Conservation (phyloP, 30 jellyfish, hydroid and myxozoan genomes). For the Nemopilema nomurai region DNA sequence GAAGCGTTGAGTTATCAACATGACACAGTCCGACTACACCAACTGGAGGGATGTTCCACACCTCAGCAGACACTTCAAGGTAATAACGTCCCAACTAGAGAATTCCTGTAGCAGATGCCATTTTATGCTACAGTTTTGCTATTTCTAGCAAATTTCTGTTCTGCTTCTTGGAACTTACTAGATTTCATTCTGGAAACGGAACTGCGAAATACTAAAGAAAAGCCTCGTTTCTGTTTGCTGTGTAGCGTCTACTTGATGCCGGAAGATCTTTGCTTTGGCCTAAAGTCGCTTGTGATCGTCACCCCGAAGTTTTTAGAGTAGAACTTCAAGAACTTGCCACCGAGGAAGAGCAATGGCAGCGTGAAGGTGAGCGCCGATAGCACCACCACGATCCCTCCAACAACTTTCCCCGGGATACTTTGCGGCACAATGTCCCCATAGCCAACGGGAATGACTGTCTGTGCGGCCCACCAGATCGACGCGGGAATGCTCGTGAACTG, state of each 20-base stretch:
- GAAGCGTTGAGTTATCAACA: too few relatives aligned
- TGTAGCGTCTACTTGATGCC: too few relatives aligned
- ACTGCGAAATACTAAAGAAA: too few relatives aligned
- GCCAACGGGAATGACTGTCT: conserved; percentile 78
- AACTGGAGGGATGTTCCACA: too few relatives aligned
- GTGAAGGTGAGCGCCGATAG: conserved; percentile 77
- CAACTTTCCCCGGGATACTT: conserved; percentile 67
- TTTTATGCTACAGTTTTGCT: too few relatives aligned
- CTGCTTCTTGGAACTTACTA: too few relatives aligned
- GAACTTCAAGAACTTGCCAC: conserved; percentile 57
- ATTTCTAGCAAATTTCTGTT: too few relatives aligned
- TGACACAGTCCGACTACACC: too few relatives aligned
- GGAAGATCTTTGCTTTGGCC: background rate
- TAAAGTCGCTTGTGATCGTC: conserved; percentile 33
- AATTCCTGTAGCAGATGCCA: too few relatives aligned
- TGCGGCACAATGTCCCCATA: conserved; percentile 87
- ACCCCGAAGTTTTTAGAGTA: conserved; percentile 69
- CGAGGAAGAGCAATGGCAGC: conserved; percentile 72
- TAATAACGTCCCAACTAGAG: too few relatives aligned
- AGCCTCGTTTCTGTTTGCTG: too few relatives aligned
- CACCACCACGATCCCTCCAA: conserved; percentile 64
- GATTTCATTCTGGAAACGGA: background rate
- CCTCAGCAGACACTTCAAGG: too few relatives aligned
- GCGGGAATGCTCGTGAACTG: conserved; percentile 73
- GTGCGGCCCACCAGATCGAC: conserved; percentile 90